Evolutionary conservation across 1,140 invertebrate genomes (phyloP).

Genomic region (Andrena cerasifolii): DNA sequence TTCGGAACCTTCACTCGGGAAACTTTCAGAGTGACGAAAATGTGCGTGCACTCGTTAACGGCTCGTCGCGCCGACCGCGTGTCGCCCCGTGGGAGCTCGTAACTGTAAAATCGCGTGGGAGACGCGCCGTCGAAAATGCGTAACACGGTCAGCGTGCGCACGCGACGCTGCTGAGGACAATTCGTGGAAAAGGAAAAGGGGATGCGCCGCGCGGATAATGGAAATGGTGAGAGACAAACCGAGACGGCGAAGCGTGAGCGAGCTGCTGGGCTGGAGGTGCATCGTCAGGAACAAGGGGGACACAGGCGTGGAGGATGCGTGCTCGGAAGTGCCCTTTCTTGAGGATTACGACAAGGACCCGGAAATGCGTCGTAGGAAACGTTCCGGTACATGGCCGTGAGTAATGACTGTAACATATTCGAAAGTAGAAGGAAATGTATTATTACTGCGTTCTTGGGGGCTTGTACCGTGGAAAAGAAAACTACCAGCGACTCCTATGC

Average conservation of each 20-base stretch:
- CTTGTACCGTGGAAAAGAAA: background rate
- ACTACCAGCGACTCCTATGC: background rate
- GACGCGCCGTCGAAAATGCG: background rate
- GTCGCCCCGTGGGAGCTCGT: background rate
- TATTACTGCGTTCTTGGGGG: background rate
- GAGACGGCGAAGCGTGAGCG: conserved; percentile 72
- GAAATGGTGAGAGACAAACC: conserved; percentile 70
- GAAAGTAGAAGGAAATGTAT: background rate
- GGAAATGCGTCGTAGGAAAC: conserved; percentile 72
- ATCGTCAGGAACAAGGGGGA: conserved; percentile 33
- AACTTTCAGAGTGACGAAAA: background rate
- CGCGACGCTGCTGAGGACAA: background rate
- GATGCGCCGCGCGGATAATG: conserved; percentile 54
- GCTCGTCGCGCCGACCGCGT: background rate
- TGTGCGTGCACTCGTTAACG: background rate
- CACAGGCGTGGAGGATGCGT: conserved; percentile 11
- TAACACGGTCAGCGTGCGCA: background rate
- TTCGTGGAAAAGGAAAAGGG: conserved; percentile 21
- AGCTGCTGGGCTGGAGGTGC: conserved; percentile 69
- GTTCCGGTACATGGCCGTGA: conserved; percentile 80
- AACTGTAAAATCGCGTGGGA: background rate
- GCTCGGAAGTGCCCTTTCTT: conserved; percentile 31
- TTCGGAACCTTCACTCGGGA: background rate
- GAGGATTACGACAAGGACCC: conserved; percentile 65
- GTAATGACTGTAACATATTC: conserved; percentile 56